Conservation (phyloP, 2,888 invertebrate genomes). For the Blera fallax region DNA sequence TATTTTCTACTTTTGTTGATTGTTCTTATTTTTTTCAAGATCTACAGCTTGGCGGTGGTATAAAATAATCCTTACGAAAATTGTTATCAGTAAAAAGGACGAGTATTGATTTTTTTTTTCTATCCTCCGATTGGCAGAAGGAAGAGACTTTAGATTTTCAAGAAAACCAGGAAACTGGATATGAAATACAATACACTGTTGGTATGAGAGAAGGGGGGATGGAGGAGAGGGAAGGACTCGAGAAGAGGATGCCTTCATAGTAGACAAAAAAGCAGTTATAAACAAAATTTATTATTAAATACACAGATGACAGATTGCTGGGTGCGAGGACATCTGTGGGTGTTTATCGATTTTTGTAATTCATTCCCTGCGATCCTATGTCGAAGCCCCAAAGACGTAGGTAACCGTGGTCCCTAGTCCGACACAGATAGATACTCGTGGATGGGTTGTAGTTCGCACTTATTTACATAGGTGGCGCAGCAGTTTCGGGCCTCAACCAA, state of each 20-base stretch:
- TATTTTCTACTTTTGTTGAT: constrained; percentile 28
- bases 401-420: too few species aligned
- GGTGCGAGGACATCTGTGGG: background rate
- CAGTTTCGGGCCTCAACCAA: too few species aligned
- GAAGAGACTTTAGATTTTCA: background rate
- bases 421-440: too few species aligned
- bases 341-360: too few species aligned
- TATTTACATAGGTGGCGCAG: too few species aligned
- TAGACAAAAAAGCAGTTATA: background rate
- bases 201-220: background rate
- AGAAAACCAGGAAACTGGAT: background rate
- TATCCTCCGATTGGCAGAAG: background rate
- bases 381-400: too few species aligned
- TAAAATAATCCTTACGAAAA: constrained; percentile 22
- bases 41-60: background rate
- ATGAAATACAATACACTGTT: background rate
- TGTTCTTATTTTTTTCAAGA: background rate
- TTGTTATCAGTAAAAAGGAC: constrained; percentile 4
- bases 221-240: too few species aligned
- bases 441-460: too few species aligned
- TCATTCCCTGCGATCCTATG: too few species aligned
- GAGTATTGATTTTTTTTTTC: constrained; percentile 22
- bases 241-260: background rate
- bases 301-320: background rate
- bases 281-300: constrained; percentile 23